Conservation (phyloP, 2,888 invertebrate genomes). For the Orchesella flavescens region DNA sequence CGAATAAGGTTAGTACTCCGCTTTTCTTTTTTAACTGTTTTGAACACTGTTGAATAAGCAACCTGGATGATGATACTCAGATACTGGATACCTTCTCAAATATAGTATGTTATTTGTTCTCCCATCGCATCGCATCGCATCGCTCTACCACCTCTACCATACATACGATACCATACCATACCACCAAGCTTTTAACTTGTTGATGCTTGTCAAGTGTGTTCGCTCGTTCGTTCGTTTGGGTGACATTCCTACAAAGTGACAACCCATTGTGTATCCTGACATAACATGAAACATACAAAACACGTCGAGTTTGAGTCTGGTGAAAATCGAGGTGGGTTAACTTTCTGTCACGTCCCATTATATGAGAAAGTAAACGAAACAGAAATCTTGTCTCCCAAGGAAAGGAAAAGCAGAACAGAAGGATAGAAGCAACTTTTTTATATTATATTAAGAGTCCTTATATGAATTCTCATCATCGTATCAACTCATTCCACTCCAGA, state of each 20-base stretch:
- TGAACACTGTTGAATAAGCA: no score
- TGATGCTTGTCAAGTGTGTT: constrained; percentile 33
- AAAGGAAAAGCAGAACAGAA: no score
- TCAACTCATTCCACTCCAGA: neutral
- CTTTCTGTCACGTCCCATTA: constrained; percentile 29
- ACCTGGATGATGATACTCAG: no score
- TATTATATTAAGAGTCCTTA: neutral
- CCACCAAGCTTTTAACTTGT: constrained; percentile 26
- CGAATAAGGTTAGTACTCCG: constrained; percentile 87
- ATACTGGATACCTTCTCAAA: no score
- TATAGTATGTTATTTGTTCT: no score
- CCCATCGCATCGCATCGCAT: no score
- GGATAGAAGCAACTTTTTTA: neutral
- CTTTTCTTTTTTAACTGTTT: neutral
- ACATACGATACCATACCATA: neutral
- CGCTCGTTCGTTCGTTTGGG: no score
- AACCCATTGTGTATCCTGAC: constrained; percentile 4
- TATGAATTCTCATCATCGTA: neutral
- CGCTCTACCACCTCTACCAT: no score
- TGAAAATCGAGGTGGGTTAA: constrained; percentile 24
- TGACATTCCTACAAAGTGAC: constrained; percentile 8
- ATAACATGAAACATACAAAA: constrained; percentile 5
- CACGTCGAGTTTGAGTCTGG: neutral
- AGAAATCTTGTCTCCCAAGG: no score
- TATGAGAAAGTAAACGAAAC: neutral